Evolutionary conservation across 2,797 vertebrate species (phyloP), one percentile per base, ranked within the genome.

Genomic region (Oreonectes daqikongensis): DNA sequence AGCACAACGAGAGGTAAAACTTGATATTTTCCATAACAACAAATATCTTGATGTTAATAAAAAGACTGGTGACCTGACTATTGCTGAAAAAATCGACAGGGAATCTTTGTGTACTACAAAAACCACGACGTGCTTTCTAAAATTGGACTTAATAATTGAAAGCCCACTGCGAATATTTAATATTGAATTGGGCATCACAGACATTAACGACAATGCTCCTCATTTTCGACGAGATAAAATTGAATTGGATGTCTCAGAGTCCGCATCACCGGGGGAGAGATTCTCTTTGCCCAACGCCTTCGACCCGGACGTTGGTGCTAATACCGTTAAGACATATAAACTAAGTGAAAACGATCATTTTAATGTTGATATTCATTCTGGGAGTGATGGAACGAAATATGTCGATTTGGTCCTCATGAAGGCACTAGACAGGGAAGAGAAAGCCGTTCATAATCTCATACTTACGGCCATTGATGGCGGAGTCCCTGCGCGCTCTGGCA

Each of bases 171-270:
- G 94, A 48, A 96, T 89, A 81, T 96, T 92, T 81, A 94, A 96
- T 0, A 93, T 98, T 1, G 96, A 97, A 74, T 90, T 98, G 57
- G 93, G 92, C 69, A 94, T 98, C 70, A 89, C 92, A 42, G 97
- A 98, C 48, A 94, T 98, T 52, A 98, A 99, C 0, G 96, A 98
- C 9, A 96, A 98, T 0, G 91, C 94, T 0, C 96, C 95, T 0
- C 87, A 93, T 59, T 99, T 99, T 61, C 89, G 94, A 18, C 88
- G 89, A 82, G 92, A 92, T 42, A 90, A 90, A 24, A 91, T 95
- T 0, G 93, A 94, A 72, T 63, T 99, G 18, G 95, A 96, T 74
- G 94, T 98, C 67, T 92, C 92, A 0, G 96, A 99, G 85, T 95
- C 94, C 0, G 95, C 95, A 0, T 84, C 90, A 2, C 91, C 93